Evolutionary conservation across 2,113 vertebrate species (phyloP).

Genomic region (Dromiciops gliroides): DNA sequence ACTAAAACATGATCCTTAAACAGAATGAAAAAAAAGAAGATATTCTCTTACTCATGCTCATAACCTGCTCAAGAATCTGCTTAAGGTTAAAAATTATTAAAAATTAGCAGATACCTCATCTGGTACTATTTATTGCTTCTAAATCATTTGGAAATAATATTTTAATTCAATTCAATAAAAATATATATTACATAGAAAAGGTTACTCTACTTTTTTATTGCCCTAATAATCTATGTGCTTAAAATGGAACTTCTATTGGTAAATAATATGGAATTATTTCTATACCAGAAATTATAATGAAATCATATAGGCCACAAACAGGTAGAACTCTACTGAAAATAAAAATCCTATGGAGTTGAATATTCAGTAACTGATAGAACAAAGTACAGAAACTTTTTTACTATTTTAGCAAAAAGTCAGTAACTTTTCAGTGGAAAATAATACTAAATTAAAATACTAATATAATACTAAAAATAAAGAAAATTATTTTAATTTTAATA

Average conservation of each 20-base stretch:
- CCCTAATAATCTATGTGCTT: slow-evolving; percentile 15
- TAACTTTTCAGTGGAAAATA: no score
- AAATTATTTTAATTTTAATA: no score
- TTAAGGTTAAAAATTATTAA: not conserved
- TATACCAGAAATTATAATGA: not conserved
- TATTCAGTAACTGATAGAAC: not conserved
- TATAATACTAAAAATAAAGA: no score
- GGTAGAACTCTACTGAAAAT: not conserved
- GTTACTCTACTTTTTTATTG: not conserved
- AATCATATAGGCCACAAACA: slow-evolving; percentile 17
- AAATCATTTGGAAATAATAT: not conserved
- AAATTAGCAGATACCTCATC: slow-evolving; percentile 11
- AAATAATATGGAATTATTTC: slow-evolving; percentile 1
- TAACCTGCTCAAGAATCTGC: slow-evolving; percentile 23
- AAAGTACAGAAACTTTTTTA: not conserved
- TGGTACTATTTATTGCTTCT: not conserved
- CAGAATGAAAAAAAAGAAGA: not conserved
- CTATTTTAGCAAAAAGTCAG: not conserved
- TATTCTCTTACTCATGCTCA: not conserved
- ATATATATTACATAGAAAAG: not conserved
- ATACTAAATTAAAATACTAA: no score
- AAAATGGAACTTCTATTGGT: not conserved
- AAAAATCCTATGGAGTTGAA: not conserved
- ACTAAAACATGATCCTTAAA: slow-evolving; percentile 13
- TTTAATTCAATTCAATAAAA: not conserved